Evolutionary conservation across 2,113 vertebrate genomes (phyloP), one percentile per base, ranked within the genome.

Genomic region (Agapornis roseicollis): DNA sequence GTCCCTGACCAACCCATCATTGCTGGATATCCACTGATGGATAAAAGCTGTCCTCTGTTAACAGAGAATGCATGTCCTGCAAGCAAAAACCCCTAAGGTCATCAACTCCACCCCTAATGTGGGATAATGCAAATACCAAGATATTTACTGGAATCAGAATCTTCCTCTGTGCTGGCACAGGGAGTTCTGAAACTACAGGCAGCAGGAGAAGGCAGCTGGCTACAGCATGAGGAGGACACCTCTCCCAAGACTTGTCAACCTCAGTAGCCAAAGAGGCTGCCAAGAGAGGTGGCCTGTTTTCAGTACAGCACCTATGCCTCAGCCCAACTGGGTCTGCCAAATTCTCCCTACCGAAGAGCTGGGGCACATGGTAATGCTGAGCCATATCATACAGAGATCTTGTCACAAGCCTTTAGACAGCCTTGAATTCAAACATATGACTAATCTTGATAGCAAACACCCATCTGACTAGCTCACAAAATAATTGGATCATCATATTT

Each of bases 221-320:
- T 66, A 33, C n/a, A 37, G 39, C 41, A 20, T 1, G 13, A 64
- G 29, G 39, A 56, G 3, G 27, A 63, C 25, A n/a, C 10, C 33
- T 52, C 60, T 58, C 37, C 37, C 60, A 89, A 46, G 65, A 35
- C 17, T 33, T 44, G 46, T 10, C 63, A 81, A 47, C 24, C 27
- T 66, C 70, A 61, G 64, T 5, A 3, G 20, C 24, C 27, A 63
- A 73, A 87, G 53, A 1, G 4, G 20, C 23, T 85, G 41, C 58
- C 41, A 39, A 41, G 33, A 80, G 44, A 77, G 46, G 42, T 46
- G 25, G 19, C 19, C 64, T 66, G 24, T 50, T 76, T 63, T 55
- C 24, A 56, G 60, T 33, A 55, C 0, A 0, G 49, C 0, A 0
- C 18, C 64, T 74, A 39, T 68, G 52, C 31, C 35, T 16, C 29